phyloP scores from a whole-genome alignment of 2,113 vertebrate genomes.

The Hiodon alosoides region DNA sequence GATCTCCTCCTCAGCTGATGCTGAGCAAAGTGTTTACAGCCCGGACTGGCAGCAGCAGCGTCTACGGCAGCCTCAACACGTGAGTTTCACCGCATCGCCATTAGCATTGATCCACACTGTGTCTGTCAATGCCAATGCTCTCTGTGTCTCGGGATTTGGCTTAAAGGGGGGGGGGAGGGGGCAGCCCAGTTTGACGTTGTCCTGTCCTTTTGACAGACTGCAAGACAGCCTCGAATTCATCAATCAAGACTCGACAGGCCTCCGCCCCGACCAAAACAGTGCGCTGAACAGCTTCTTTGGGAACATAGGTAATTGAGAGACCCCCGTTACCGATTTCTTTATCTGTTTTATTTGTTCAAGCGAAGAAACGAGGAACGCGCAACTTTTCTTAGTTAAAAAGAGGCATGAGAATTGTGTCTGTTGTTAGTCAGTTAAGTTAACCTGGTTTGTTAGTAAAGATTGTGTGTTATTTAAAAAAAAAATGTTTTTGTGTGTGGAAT shows the following conservation, averaged over 20 bases:
- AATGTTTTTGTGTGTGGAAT: not conserved
- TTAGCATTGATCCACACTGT: too few relatives aligned
- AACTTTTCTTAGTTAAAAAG: too few relatives aligned
- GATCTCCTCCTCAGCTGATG: conserved; percentile 95
- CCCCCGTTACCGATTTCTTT: not conserved
- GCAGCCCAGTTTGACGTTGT: not conserved
- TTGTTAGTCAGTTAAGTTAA: too few relatives aligned
- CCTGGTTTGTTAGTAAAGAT: too few relatives aligned
- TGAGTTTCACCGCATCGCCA: conserved; percentile 57
- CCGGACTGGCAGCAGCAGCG: conserved; percentile 87
- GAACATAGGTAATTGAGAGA: conserved; percentile 81
- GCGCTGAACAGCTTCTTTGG: conserved; percentile 80
- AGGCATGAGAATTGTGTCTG: too few relatives aligned
- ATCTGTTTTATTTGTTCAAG: too few relatives aligned
- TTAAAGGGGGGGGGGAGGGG: too few relatives aligned
- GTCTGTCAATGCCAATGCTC: too few relatives aligned
- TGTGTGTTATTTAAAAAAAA: too few relatives aligned
- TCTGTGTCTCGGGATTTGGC: not conserved
- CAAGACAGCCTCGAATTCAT: conserved; percentile 98
- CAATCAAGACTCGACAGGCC: conserved; percentile 79
- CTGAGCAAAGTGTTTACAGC: conserved; percentile 98
- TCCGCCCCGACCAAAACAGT: conserved; percentile 83
- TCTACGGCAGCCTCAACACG: conserved; percentile 95
- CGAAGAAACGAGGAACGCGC: too few relatives aligned
- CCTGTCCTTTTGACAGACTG: conserved; percentile 61